Conservation (phyloP, 2,113 vertebrate genomes). For the Dromaius novaehollandiae region DNA sequence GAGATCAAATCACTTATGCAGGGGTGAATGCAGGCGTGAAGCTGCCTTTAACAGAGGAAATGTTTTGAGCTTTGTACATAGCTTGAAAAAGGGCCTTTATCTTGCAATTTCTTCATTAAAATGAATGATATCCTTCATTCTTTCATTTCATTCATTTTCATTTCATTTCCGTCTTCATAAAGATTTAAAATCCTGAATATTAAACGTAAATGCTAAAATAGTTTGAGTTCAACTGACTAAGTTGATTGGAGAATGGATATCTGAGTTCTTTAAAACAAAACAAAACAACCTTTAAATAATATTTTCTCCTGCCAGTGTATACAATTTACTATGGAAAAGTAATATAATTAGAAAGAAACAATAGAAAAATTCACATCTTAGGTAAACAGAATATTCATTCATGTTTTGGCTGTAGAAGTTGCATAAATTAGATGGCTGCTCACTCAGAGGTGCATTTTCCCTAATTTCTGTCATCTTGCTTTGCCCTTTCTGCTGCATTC, state of each 20-base stretch:
- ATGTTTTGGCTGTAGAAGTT: neutral
- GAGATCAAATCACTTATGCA: neutral
- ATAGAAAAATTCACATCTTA: neutral
- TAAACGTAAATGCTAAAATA: neutral
- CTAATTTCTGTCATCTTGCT: neutral
- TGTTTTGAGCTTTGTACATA: neutral
- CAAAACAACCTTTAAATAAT: neutral
- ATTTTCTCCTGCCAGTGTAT: neutral
- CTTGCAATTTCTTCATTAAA: neutral
- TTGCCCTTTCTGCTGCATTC: neutral
- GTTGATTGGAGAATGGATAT: neutral
- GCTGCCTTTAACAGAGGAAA: neutral
- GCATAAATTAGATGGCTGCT: neutral
- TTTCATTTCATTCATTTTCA: too few relatives aligned
- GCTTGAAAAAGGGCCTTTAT: neutral
- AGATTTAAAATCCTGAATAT: neutral
- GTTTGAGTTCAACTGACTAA: neutral
- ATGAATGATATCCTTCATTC: neutral
- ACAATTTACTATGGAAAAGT: neutral
- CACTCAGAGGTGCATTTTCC: neutral
- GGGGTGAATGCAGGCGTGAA: neutral
- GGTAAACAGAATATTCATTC: neutral
- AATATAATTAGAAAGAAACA: neutral
- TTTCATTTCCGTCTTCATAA: too few relatives aligned
- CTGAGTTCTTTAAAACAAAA: neutral